Conservation (phyloP, 53 echinoderm and acorn worm genomes). For the Crossaster papposus region DNA sequence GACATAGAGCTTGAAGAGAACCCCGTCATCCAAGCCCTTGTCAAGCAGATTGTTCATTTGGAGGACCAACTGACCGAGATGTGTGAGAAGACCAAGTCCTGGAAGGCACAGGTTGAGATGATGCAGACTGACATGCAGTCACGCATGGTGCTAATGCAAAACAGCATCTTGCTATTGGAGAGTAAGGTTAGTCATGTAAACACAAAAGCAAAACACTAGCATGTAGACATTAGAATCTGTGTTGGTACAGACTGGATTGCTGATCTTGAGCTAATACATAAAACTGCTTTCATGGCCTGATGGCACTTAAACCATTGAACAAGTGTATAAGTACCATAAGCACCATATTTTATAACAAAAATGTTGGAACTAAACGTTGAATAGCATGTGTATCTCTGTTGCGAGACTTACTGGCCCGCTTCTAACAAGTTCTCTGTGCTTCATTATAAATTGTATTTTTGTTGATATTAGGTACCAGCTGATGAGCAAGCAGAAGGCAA, state of each 20-base stretch:
- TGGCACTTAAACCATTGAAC: too few relatives aligned
- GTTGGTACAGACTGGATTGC: too few relatives aligned
- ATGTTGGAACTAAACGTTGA: too few relatives aligned
- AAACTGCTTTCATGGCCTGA: too few relatives aligned
- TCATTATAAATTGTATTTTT: neutral
- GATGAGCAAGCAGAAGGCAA: neutral
- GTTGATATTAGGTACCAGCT: neutral
- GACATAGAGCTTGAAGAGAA: constrained; percentile 45
- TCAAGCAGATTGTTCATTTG: constrained; percentile 26
- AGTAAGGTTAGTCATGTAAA: constrained; percentile 48
- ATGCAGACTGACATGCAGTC: constrained; percentile 14
- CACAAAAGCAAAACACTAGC: too few relatives aligned
- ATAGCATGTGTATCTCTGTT: too few relatives aligned
- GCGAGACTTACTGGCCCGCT: neutral
- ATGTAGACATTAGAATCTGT: too few relatives aligned
- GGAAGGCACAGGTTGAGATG: neutral
- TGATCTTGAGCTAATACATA: too few relatives aligned
- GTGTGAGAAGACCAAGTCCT: neutral
- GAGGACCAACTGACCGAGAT: constrained; percentile 14
- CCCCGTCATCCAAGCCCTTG: constrained; percentile 54
- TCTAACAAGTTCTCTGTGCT: neutral
- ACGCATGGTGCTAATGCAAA: constrained; percentile 61
- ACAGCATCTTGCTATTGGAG: constrained; percentile 52
- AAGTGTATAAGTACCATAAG: too few relatives aligned
- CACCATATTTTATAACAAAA: too few relatives aligned